A percentile compares a stretch with the other conserved stretches of the same genome.
phyloP scores from a whole-genome alignment of 2,888 invertebrate species.

The Spilarctia lutea region DNA sequence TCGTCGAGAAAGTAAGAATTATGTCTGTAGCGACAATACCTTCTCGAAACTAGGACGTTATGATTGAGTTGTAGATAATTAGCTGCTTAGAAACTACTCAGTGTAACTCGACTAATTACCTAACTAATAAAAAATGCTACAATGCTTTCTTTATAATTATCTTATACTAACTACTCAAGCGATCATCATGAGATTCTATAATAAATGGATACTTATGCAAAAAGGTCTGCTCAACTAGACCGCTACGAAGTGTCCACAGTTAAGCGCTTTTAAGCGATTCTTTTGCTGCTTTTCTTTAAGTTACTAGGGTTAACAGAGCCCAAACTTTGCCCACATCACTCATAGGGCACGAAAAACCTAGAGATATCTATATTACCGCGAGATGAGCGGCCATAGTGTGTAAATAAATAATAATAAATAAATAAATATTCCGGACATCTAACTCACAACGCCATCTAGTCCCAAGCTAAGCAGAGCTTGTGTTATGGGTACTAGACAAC shows the following conservation, averaged over 20 bases:
- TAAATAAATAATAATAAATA: no score
- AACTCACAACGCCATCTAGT: no score
- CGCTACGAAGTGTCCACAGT: background rate
- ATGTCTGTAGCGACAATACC: constrained; percentile 10
- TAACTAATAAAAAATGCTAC: constrained; percentile 4
- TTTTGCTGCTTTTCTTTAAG: no score
- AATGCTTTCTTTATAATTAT: background rate
- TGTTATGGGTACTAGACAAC: no score
- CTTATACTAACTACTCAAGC: background rate
- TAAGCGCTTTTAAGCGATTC: background rate
- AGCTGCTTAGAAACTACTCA: constrained; percentile 8
- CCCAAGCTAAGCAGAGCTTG: no score
- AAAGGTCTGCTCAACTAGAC: background rate
- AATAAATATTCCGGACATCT: no score
- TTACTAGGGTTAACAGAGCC: background rate
- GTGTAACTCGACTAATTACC: background rate
- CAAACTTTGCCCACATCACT: background rate
- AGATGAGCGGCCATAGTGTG: no score
- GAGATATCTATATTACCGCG: no score
- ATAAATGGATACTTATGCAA: background rate
- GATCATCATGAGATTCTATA: background rate
- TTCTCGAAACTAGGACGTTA: constrained; percentile 14
- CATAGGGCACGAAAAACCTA: no score
- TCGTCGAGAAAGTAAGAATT: constrained; percentile 10
- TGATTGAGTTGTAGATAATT: constrained; percentile 20